These are phyloP conservation scores for Mormoops blainvillei DNA, from an alignment of 2,113 vertebrate genomes.

Conservation along the genomic window DNA sequence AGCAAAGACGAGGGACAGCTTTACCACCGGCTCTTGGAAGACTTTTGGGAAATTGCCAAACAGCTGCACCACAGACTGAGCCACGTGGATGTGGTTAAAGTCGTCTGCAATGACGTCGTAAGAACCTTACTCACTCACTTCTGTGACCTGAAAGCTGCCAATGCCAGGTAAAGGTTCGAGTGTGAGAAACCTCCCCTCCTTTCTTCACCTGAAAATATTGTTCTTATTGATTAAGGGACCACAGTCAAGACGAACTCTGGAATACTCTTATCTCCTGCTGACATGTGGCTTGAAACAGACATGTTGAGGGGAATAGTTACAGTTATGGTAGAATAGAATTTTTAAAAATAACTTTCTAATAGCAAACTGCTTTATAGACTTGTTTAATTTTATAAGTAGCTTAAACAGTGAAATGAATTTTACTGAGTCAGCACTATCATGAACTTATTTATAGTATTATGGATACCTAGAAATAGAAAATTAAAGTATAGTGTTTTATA, in stretches of 20 bases:
- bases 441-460: neutral
- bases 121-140: slow-evolving; percentile 92
- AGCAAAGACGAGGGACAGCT: slow-evolving; percentile 93
- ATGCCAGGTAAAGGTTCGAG: slow-evolving; percentile 85
- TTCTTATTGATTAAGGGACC: neutral
- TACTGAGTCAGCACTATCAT: neutral
- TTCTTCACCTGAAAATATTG: neutral
- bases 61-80: slow-evolving; percentile 89
- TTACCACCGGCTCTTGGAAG: slow-evolving; percentile 93
- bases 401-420: neutral
- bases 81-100: slow-evolving; percentile 91
- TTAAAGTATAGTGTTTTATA: neutral
- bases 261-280: neutral
- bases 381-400: neutral
- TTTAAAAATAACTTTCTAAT: neutral
- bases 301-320: neutral
- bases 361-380: neutral
- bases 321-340: neutral
- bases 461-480: neutral
- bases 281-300: neutral
- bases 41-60: slow-evolving; percentile 94
- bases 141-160: slow-evolving; percentile 95
- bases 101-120: slow-evolving; percentile 93
- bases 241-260: neutral
- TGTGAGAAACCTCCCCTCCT: neutral